Percentiles rank a stretch among this genome's conserved stretches.
Evolutionary conservation across 2,113 vertebrate genomes (phyloP).

Genomic region (Pollachius pollachius): DNA sequence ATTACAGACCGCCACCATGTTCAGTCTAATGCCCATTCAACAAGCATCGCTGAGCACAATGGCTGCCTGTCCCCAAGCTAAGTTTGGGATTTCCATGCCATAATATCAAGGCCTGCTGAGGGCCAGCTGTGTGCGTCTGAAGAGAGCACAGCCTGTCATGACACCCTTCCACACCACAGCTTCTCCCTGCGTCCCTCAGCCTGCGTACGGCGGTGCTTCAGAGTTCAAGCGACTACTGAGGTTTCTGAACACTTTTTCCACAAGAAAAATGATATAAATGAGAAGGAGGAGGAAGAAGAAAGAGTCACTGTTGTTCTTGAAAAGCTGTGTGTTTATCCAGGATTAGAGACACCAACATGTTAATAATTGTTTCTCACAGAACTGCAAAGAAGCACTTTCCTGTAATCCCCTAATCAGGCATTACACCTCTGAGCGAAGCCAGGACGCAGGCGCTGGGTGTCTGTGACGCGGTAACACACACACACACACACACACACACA

Average conservation of each 20-base stretch:
- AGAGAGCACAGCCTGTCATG: slow-evolving; percentile 63
- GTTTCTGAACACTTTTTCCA: slow-evolving; percentile 50
- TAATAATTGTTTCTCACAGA: slow-evolving; percentile 86
- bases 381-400: slow-evolving; percentile 83
- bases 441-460: slow-evolving; percentile 62
- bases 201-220: slow-evolving; percentile 72
- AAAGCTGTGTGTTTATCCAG: slow-evolving; percentile 85
- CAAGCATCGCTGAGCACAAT: slow-evolving; percentile 65
- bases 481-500: neutral
- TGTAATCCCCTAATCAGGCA: slow-evolving; percentile 86
- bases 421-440: slow-evolving; percentile 83
- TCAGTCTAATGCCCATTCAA: slow-evolving; percentile 75
- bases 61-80: slow-evolving; percentile 60
- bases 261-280: slow-evolving; percentile 3
- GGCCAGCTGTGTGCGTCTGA: slow-evolving; percentile 53
- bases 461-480: slow-evolving; percentile 48
- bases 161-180: slow-evolving; percentile 57
- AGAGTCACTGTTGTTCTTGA: slow-evolving; percentile 80
- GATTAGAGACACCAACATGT: slow-evolving; percentile 85
- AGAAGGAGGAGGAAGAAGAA: slow-evolving; percentile 43
- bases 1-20: slow-evolving; percentile 71
- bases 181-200: slow-evolving; percentile 54
- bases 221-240: slow-evolving; percentile 76
- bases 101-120: slow-evolving; percentile 58
- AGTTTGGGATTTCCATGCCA: slow-evolving; percentile 55